Base-by-base conservation (phyloP, 1,140 invertebrate species). In the Glossosoma conforme region DNA sequence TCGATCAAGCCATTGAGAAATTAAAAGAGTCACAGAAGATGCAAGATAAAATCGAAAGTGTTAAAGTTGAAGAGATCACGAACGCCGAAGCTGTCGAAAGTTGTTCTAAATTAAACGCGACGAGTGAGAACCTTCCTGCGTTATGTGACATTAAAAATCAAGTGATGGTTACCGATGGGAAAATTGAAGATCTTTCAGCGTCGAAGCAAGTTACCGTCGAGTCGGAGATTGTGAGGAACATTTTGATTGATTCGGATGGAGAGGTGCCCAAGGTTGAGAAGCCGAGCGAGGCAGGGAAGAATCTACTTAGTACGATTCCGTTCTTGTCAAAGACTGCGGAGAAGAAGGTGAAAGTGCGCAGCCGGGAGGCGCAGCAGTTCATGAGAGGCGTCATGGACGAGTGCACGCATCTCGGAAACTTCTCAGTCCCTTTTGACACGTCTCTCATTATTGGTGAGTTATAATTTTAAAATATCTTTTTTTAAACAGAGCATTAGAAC, bases 311-410 rank as follows among this genome's bases (percentile, higher is more conserved):
- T 0, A 65, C 65, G 51, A 54, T 74, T 30, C 67, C 72, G 3
- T 74, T 74, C 37, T 19, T 71, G 10, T 59, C 20, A 3, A 73
- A 64, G 50, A 72, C 72, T 66, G 74, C 78, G 38, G 77, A 77
- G 52, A 68, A 68, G 11, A 78, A 77, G 61, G 77, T 75, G 6
- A 77, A 79, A 56, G 79, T 76, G 77, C 72, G 81, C 35, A 81
- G 86, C 58, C 77, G 79, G 54, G 87, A 92, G 65, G 88, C 90
- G 1, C 58, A 93, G 8, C 86, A 92, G 68, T 98, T 98, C 65
- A 98, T 99, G 96, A 77, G 89, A 18, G 93, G 93, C 0, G 85
- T 99, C 52, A 98, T 98, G 96, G 95, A 99, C 64, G 93, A 98
- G 70, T 98, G 92, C 66, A 99, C 97, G 2, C 94, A 97, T 72